phyloP scores from a whole-genome alignment of 2,888 invertebrate genomes.

The Horisme vitalbata region DNA sequence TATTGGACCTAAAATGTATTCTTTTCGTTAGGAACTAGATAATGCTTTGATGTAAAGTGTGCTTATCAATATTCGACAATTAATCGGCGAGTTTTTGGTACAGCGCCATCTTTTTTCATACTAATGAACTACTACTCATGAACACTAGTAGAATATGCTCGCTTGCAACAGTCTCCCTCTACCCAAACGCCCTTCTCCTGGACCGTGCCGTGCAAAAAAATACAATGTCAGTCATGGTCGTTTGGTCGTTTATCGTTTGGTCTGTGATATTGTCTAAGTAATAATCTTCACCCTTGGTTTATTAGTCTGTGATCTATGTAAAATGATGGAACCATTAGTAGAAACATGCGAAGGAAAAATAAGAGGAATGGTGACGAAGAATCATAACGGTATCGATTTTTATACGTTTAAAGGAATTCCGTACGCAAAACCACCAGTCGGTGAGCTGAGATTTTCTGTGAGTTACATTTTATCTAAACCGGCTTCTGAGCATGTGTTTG shows the following conservation, averaged over 20 bases:
- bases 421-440: slow-evolving; percentile 78
- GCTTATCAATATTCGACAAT: too few species aligned
- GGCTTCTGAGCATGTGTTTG: too few species aligned
- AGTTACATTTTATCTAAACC: slow-evolving; percentile 29
- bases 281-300: too few species aligned
- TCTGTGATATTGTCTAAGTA: neutral
- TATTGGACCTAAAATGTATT: too few species aligned
- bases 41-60: too few species aligned
- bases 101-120: slow-evolving; percentile 30
- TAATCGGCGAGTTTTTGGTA: neutral
- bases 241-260: neutral
- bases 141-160: neutral
- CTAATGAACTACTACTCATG: slow-evolving; percentile 3
- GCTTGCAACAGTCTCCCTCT: slow-evolving; percentile 10
- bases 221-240: neutral
- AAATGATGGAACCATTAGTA: slow-evolving; percentile 50
- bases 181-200: neutral
- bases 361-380: slow-evolving; percentile 60
- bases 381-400: slow-evolving; percentile 62
- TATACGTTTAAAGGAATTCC: slow-evolving; percentile 68
- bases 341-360: slow-evolving; percentile 72
- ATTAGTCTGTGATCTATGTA: too few species aligned
- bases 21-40: too few species aligned
- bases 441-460: slow-evolving; percentile 54
- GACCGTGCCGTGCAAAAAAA: too few species aligned